Evolutionary conservation across 2,113 vertebrate genomes (phyloP), one percentile per base, ranked within the genome.

Genomic region (Triplophysa rosa): DNA sequence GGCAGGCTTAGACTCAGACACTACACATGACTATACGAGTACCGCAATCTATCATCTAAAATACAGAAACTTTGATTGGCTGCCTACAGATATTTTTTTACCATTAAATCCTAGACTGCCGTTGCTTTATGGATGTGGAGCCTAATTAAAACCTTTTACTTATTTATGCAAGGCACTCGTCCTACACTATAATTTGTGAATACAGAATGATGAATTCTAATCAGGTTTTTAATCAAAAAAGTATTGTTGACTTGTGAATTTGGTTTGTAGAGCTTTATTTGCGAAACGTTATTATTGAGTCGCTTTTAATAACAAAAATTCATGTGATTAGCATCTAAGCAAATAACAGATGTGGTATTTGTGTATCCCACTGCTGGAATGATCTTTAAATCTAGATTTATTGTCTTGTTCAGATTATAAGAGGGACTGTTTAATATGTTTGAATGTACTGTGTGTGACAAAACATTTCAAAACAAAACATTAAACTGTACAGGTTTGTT

Each of bases 131-230:
- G 14, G 45, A 69, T 69, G 21, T 23, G 17, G 17, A 71, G 49
- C 19, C 68, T 56, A 71, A 71, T 71, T 56, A 71, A 56, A 71
- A 33, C 11, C 67, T 72, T 29, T 72, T 40, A 21, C 29, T 72
- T 72, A 59, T 59, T 59, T 59, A 72, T 72, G 69, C 29, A 58
- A 4, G 14, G 29, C 52, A 72, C 52, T 23, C 49, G n/a, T 58
- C 29, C 69, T 59, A 59, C 52, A 59, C 69, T 59, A 5, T 70
- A 26, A 70, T 70, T 70, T 13, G 5, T 37, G 52, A 72, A 72
- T 59, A 72, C 13, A 58, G 56, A 33, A 58, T 58, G 54, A 72
- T 72, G 52, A 72, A 72, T 72, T 72, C 3, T 59, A 72, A 72
- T 72, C 29, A 40, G 69, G 40, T 72, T 16, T 72, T 29, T 72